Base-by-base conservation (phyloP, 2,888 invertebrate genomes). In the Maniola hyperantus region DNA sequence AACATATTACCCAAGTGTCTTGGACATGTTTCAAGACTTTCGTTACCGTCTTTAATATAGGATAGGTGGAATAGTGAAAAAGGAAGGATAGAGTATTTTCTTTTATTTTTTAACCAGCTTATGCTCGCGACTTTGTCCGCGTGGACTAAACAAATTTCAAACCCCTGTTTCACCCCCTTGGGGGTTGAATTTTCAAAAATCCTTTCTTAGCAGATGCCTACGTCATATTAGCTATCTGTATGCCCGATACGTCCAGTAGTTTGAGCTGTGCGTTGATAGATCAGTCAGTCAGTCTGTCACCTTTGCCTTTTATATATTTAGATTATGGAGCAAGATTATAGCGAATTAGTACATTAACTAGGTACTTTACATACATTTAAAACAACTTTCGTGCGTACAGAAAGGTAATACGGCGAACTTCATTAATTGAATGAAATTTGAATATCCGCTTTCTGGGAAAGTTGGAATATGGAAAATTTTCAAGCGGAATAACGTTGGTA, bases 1-100 rank as follows among this genome's bases (percentile, higher is more conserved):
- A 61, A 61, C 61, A 36, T 61, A 61, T 61, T 50, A 51, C 61
- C 61, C 61, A 39, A 34, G 50, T 61, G 61, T 51, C 61, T 51
- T 61, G 61, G 61, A 61, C 61, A 61, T 61, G 51, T 61, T 61
- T 61, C 61, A 61, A 61, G 18, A 50, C 61, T 50, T 60, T 7
- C 39, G 60, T 20, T 48, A 46, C 34, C 34, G 15, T 33, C 33
- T 59, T 59, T 34, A 15, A 46, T 15, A 42, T 59, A 34, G 59
- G 18, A 57, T 57, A 15, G 46, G 6, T 46, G n/a, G 46, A 46
- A 46, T 46, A 46, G 6, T 6, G n/a, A 46, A n/a, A 44, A n/a
- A n/a, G n/a, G 6, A 15, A n/a, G 6, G n/a, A 34, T 34, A 34
- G 6, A 7, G n/a, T n/a, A n/a, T n/a, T n/a, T n/a, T n/a, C n/a